Evolutionary conservation across 2,113 vertebrate genomes (phyloP).

Genomic region (Platichthys flesus): DNA sequence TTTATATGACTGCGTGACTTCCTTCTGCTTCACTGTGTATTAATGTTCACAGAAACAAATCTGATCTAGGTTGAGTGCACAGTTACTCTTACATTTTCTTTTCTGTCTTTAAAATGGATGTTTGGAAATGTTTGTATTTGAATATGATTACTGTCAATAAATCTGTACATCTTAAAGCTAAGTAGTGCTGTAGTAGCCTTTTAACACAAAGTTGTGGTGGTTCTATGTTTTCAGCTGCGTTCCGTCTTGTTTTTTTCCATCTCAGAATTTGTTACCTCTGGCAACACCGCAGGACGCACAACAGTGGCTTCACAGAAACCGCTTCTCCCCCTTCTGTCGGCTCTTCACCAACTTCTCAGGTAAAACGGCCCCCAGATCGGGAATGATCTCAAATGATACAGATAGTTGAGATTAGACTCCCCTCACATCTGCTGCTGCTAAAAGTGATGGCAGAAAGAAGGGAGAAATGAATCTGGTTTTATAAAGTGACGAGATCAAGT

Average conservation of each 20-base stretch:
- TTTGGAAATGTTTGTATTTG: too few relatives aligned
- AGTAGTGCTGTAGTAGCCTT: not conserved
- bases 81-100: too few relatives aligned
- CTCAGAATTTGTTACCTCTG: conserved; percentile 93
- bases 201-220: not conserved
- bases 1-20: not conserved
- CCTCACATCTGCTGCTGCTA: too few relatives aligned
- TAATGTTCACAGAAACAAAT: conserved; percentile 17
- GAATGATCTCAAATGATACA: not conserved
- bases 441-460: too few relatives aligned
- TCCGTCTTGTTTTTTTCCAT: not conserved
- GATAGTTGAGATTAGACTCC: not conserved
- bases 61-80: not conserved
- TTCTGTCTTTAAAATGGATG: too few relatives aligned
- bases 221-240: not conserved
- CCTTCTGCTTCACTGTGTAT: not conserved
- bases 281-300: conserved; percentile 95
- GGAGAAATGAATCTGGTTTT: too few relatives aligned
- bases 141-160: too few relatives aligned
- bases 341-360: conserved; percentile 99
- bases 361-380: conserved; percentile 51
- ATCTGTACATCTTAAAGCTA: too few relatives aligned
- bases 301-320: conserved; percentile 96
- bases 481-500: too few relatives aligned
- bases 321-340: conserved; percentile 93